phyloP scores from a whole-genome alignment of 1,140 invertebrate genomes.

The Bombus consobrinus region DNA sequence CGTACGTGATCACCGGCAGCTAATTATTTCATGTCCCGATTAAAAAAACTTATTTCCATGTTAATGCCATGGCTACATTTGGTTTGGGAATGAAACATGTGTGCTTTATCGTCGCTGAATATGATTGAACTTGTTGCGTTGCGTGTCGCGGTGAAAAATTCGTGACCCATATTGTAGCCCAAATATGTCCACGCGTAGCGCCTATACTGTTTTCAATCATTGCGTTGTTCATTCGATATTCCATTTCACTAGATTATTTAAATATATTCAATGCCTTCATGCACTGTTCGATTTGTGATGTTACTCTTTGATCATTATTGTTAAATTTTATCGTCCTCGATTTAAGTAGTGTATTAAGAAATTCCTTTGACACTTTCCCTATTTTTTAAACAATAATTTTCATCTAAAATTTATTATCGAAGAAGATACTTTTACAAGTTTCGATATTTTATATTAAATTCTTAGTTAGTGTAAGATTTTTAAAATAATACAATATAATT shows the following conservation, averaged over 20 bases:
- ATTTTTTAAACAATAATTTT: background rate
- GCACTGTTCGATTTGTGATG: background rate
- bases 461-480: background rate
- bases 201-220: background rate
- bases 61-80: too few species aligned
- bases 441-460: background rate
- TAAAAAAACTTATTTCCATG: background rate
- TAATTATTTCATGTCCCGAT: slow-evolving; percentile 1
- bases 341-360: background rate
- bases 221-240: background rate
- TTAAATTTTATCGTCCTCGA: background rate
- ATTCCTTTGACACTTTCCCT: background rate
- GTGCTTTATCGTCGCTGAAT: background rate
- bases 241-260: background rate
- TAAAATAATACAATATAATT: background rate
- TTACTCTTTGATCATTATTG: too few species aligned
- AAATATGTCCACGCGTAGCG: slow-evolving; percentile 1
- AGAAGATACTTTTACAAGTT: background rate
- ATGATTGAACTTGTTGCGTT: background rate
- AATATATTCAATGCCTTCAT: background rate
- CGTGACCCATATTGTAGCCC: slow-evolving; percentile 30
- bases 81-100: background rate
- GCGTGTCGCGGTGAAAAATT: background rate
- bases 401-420: background rate
- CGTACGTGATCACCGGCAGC: slow-evolving; percentile 16